These are phyloP conservation scores for Poeciliopsis infans DNA, from an alignment of 2,797 vertebrate species.

Conservation along the genomic window DNA sequence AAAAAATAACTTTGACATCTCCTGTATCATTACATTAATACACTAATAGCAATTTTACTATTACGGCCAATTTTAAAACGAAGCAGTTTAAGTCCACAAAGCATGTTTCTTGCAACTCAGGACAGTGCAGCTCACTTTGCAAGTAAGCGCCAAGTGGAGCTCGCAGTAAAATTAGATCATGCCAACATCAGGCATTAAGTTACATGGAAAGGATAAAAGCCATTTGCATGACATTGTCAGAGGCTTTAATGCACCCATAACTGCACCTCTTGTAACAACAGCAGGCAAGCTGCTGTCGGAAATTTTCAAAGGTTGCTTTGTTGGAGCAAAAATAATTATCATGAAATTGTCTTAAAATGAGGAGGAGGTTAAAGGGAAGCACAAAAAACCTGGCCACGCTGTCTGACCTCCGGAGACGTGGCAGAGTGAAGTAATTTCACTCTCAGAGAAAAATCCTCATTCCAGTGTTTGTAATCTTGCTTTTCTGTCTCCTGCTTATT, in stretches of 20 bases:
- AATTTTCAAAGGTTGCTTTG: conserved; percentile 20
- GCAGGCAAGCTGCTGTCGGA: conserved; percentile 30
- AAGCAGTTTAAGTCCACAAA: neutral
- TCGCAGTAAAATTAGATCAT: conserved; percentile 40
- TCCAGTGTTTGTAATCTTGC: conserved; percentile 19
- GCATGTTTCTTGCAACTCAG: conserved; percentile 17
- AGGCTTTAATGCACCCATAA: conserved; percentile 38
- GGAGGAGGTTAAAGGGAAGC: neutral
- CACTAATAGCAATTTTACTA: neutral
- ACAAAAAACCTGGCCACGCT: neutral
- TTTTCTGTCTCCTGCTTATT: conserved; percentile 24
- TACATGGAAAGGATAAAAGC: conserved; percentile 52
- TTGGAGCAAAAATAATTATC: conserved; percentile 19
- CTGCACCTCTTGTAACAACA: conserved; percentile 30
- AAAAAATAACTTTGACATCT: neutral
- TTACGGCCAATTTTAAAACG: neutral
- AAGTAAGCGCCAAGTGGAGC: conserved; percentile 41
- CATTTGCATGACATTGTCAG: conserved; percentile 19
- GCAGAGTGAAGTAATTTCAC: conserved; percentile 4
- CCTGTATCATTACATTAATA: neutral
- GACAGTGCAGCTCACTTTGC: conserved; percentile 15
- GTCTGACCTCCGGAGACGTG: neutral
- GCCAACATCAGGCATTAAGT: conserved; percentile 48
- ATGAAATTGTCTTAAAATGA: neutral
- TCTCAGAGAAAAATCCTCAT: neutral